Conservation (phyloP, 2,888 invertebrate species). For the Polylopha cassiicola region DNA sequence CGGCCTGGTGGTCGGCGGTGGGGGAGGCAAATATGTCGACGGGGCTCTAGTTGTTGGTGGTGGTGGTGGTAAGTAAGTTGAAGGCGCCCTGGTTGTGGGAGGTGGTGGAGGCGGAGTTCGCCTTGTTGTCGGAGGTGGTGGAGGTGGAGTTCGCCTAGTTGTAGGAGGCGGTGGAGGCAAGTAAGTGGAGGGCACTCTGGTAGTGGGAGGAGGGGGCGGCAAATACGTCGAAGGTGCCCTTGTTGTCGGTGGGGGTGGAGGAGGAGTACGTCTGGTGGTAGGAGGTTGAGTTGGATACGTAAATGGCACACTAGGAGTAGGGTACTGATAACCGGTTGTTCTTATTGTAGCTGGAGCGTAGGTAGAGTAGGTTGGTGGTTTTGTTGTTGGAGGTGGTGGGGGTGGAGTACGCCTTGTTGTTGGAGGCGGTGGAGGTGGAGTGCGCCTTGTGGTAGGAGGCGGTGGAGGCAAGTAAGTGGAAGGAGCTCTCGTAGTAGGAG, state of each 20-base stretch:
- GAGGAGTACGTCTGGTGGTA: slow-evolving; percentile 25
- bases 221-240: slow-evolving; percentile 16
- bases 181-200: slow-evolving; percentile 18
- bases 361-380: slow-evolving; percentile 20
- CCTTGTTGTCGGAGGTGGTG: slow-evolving; percentile 19
- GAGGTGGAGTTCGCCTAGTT: slow-evolving; percentile 25
- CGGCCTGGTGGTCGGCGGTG: slow-evolving; percentile 5
- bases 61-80: background rate
- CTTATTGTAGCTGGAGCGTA: slow-evolving; percentile 3
- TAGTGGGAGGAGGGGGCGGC: slow-evolving; percentile 10
- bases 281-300: slow-evolving; percentile 25
- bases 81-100: slow-evolving; percentile 1
- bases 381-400: slow-evolving; percentile 25
- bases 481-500: no score
- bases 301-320: no score
- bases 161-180: slow-evolving; percentile 21
- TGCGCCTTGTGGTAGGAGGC: slow-evolving; percentile 20
- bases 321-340: slow-evolving; percentile 7
- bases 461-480: slow-evolving; percentile 26
- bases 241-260: slow-evolving; percentile 14
- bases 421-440: slow-evolving; percentile 22
- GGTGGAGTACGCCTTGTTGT: slow-evolving; percentile 26
- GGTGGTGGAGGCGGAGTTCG: slow-evolving; percentile 23
- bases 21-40: slow-evolving; percentile 22
- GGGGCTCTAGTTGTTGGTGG: no score